Conservation (phyloP, 2,113 vertebrate species). For the Cavia aperea region DNA sequence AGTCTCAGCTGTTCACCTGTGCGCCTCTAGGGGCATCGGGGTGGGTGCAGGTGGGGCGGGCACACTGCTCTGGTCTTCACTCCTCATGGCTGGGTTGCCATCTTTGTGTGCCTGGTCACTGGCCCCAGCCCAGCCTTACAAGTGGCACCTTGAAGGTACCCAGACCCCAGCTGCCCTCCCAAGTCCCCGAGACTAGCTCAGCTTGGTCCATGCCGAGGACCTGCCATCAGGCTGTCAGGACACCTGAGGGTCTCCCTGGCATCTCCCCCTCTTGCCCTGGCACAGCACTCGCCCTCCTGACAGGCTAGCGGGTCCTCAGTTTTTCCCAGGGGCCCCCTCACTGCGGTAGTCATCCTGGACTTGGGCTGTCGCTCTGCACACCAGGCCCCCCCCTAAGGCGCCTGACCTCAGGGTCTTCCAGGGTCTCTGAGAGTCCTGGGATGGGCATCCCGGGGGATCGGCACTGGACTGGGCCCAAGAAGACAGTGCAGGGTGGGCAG, state of each 20-base stretch:
- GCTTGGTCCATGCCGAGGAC: rapidly evolving
- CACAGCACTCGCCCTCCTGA: rapidly evolving
- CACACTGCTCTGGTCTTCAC: background rate
- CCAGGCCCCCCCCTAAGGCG: too few relatives aligned
- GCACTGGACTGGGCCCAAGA: too few relatives aligned
- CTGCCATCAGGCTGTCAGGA: background rate
- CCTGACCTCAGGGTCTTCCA: too few relatives aligned
- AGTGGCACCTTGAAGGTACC: background rate
- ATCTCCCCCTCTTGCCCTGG: rapidly evolving
- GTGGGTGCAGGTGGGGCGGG: background rate
- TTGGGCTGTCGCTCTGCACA: rapidly evolving
- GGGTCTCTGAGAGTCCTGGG: background rate
- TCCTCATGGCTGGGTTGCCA: background rate
- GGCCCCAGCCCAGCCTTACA: background rate
- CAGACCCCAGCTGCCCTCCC: rapidly evolving
- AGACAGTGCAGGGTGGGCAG: rapidly evolving
- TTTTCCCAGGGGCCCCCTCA: rapidly evolving
- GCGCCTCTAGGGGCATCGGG: rapidly evolving
- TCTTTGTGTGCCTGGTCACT: background rate
- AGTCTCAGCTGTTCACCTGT: background rate
- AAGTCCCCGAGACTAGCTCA: background rate
- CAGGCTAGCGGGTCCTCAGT: too few relatives aligned
- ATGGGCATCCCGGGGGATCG: too few relatives aligned
- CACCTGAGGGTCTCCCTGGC: background rate
- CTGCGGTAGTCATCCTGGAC: rapidly evolving